Evolutionary conservation across 1,140 invertebrate species (phyloP).

Genomic region (Metaphire vulgaris): DNA sequence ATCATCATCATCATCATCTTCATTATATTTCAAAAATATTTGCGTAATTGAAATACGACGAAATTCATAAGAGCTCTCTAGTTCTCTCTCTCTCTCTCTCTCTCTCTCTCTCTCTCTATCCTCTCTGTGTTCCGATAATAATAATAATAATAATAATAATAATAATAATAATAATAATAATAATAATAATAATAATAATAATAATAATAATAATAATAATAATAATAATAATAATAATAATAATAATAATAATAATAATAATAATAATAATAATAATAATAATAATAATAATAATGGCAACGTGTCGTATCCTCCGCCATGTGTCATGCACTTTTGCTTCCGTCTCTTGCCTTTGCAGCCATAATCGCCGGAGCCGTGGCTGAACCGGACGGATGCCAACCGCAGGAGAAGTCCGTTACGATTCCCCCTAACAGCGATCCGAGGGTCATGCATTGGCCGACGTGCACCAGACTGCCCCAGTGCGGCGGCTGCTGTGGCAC

Average conservation of each 20-base stretch:
- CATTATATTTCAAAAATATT: too few relatives aligned
- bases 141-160: neutral
- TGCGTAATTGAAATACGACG: too few relatives aligned
- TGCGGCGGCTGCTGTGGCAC: conserved; percentile 14
- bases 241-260: neutral
- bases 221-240: neutral
- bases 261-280: neutral
- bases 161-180: neutral
- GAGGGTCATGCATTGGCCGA: neutral
- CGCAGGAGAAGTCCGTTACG: neutral
- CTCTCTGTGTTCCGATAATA: neutral
- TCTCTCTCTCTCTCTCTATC: neutral
- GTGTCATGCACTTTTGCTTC: neutral
- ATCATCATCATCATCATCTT: too few relatives aligned
- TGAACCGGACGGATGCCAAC: neutral
- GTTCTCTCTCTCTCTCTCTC: neutral
- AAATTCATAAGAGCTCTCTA: neutral
- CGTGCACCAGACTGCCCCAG: neutral
- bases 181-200: neutral
- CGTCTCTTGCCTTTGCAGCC: neutral
- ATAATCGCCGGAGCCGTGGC: neutral
- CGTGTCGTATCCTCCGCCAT: neutral
- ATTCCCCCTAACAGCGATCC: conserved; percentile 1
- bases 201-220: neutral
- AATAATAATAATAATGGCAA: neutral